Evolutionary conservation across 2,888 invertebrate genomes (phyloP).

Genomic region (Hipparchia sbordonii): DNA sequence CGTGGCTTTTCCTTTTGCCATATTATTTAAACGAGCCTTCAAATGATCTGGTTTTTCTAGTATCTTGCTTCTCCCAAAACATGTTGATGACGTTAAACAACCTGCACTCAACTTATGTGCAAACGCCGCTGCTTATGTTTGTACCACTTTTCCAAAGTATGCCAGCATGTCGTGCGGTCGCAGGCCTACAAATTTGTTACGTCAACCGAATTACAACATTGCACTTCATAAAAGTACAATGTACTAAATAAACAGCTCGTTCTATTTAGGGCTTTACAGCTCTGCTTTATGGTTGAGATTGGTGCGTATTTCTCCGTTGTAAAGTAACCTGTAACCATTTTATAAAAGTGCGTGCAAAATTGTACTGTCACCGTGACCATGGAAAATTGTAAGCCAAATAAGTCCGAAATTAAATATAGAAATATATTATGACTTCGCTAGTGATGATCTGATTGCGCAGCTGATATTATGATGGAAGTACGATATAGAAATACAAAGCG

Average conservation of each 20-base stretch:
- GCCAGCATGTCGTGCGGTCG: slow-evolving; percentile 54
- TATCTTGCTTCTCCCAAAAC: background rate
- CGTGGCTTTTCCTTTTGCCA: too few species aligned
- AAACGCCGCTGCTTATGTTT: slow-evolving; percentile 38
- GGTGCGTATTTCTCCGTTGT: slow-evolving; percentile 46
- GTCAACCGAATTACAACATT: slow-evolving; percentile 61
- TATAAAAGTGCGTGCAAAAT: slow-evolving; percentile 44
- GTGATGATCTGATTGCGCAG: too few species aligned
- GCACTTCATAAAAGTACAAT: slow-evolving; percentile 33
- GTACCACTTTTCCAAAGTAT: slow-evolving; percentile 53
- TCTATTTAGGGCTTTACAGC: slow-evolving; percentile 39
- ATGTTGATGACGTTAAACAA: slow-evolving; percentile 6
- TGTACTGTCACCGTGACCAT: slow-evolving; percentile 43
- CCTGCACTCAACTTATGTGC: slow-evolving; percentile 9
- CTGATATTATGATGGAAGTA: too few species aligned
- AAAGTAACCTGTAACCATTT: slow-evolving; percentile 43
- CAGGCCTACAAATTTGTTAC: slow-evolving; percentile 55
- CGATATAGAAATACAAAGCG: too few species aligned
- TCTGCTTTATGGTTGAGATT: slow-evolving; percentile 30
- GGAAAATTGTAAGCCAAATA: slow-evolving; percentile 11
- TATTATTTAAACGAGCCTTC: too few species aligned
- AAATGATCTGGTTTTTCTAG: background rate
- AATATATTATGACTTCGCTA: background rate
- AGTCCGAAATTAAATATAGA: slow-evolving; percentile 1
- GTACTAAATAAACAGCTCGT: slow-evolving; percentile 29